These are phyloP conservation scores for Huso huso DNA, from an alignment of 2,797 vertebrate genomes.

Conservation along the genomic window DNA sequence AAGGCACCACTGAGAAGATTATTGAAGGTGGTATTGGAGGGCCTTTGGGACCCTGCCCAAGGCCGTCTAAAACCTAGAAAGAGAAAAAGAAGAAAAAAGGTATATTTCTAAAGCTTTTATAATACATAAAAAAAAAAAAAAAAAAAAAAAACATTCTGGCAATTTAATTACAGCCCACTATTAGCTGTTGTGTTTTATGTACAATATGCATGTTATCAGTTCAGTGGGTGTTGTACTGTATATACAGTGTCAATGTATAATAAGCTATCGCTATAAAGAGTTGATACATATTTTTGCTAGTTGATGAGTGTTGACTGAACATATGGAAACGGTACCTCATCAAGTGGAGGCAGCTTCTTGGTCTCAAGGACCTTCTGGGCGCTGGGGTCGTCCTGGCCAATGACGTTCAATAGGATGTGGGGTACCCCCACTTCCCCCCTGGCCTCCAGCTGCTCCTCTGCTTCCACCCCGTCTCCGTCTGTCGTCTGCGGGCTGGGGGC, in stretches of 20 bases:
- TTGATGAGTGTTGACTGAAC: no score
- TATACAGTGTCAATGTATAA: no score
- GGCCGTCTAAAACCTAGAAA: constrained; percentile 63
- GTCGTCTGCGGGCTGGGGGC: constrained; percentile 20
- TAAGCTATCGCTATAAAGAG: no score
- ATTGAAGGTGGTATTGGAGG: constrained; percentile 56
- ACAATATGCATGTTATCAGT: not conserved
- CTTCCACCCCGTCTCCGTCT: constrained; percentile 20
- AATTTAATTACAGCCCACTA: no score
- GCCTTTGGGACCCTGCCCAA: constrained; percentile 63
- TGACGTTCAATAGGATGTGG: constrained; percentile 53
- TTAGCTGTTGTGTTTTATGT: not conserved
- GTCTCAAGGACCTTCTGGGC: constrained; percentile 45
- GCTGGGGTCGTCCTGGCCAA: constrained; percentile 27
- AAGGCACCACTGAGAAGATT: constrained; percentile 63
- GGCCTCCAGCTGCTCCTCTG: constrained; percentile 25
- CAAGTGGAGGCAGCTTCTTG: constrained; percentile 44
- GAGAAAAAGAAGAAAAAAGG: not conserved
- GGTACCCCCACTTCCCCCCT: constrained; percentile 47
- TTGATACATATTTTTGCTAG: no score
- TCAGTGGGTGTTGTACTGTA: no score
- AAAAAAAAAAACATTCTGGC: no score
- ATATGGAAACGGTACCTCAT: constrained; percentile 47
- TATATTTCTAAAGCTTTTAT: no score
- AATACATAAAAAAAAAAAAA: no score